These are phyloP conservation scores for Limnephilus marmoratus DNA, from an alignment of 2,888 invertebrate species.

Conservation along the genomic window DNA sequence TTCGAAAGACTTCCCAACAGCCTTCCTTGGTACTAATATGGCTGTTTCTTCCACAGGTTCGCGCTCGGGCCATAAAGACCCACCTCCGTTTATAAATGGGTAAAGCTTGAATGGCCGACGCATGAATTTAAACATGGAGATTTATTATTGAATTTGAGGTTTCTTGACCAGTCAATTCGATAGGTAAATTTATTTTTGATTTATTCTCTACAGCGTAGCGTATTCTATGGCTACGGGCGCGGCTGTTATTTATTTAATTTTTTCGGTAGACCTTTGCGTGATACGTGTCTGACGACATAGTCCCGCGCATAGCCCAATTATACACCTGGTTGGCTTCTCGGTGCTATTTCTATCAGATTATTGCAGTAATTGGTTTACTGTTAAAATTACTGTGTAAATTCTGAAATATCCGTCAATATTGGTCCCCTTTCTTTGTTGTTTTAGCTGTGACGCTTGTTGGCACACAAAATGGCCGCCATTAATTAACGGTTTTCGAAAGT, in stretches of 20 bases:
- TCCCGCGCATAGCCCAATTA: neutral
- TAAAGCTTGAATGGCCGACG: conserved; percentile 53
- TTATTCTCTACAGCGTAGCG: conserved; percentile 12
- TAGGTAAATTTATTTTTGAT: conserved; percentile 52
- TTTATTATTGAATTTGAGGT: conserved; percentile 39
- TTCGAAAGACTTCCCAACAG: neutral
- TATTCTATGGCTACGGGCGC: neutral
- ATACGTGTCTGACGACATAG: conserved; percentile 3
- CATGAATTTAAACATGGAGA: conserved; percentile 31
- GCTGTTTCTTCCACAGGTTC: conserved; percentile 38
- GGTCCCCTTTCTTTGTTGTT: neutral
- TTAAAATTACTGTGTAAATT: neutral
- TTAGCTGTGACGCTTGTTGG: neutral
- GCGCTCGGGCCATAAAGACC: conserved; percentile 16
- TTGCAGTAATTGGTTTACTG: neutral
- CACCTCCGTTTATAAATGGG: conserved; percentile 21
- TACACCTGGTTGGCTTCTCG: neutral
- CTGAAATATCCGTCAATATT: neutral
- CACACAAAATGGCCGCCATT: conserved; percentile 8
- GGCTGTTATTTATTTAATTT: conserved; percentile 3
- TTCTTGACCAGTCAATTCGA: conserved; percentile 43
- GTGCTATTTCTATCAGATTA: neutral
- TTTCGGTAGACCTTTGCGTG: neutral
- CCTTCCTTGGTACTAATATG: neutral
- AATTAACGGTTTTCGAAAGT: neutral